Evolutionary conservation across 2,888 invertebrate species (phyloP).

Genomic region (Mallateleia sp.): DNA sequence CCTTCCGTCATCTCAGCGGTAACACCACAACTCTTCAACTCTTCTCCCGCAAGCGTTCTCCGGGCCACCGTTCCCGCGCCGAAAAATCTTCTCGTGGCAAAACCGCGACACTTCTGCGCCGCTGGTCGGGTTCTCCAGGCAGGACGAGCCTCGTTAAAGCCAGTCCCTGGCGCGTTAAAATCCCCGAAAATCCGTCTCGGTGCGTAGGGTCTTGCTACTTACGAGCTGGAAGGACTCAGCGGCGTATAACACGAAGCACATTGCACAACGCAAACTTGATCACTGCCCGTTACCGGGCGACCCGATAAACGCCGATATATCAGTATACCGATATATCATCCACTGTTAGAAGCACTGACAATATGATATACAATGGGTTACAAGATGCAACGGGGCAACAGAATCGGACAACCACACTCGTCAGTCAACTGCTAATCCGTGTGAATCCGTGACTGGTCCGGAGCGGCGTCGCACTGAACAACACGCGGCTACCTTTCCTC

Average conservation of each 20-base stretch:
- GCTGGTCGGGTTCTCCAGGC: constrained; percentile 39
- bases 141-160: constrained; percentile 2
- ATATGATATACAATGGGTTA: constrained; percentile 54
- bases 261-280: constrained; percentile 72
- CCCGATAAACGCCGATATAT: constrained; percentile 52
- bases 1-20: not conserved
- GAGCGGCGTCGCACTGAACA: constrained; percentile 48
- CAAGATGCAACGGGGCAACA: constrained; percentile 75
- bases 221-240: constrained; percentile 76
- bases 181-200: constrained; percentile 42
- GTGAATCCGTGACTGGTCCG: constrained; percentile 62
- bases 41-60: not conserved
- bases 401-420: constrained; percentile 77
- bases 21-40: not conserved
- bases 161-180: constrained; percentile 40
- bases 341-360: constrained; percentile 74
- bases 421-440: constrained; percentile 63
- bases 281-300: constrained; percentile 67
- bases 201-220: constrained; percentile 54
- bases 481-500: constrained; percentile 13
- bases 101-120: constrained; percentile 44
- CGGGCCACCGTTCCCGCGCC: not conserved
- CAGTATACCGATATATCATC: constrained; percentile 64
- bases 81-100: not conserved
- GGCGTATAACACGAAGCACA: constrained; percentile 72